These are phyloP conservation scores for Tupaia chinensis DNA, from an alignment of 2,113 vertebrate species.

Conservation along the genomic window DNA sequence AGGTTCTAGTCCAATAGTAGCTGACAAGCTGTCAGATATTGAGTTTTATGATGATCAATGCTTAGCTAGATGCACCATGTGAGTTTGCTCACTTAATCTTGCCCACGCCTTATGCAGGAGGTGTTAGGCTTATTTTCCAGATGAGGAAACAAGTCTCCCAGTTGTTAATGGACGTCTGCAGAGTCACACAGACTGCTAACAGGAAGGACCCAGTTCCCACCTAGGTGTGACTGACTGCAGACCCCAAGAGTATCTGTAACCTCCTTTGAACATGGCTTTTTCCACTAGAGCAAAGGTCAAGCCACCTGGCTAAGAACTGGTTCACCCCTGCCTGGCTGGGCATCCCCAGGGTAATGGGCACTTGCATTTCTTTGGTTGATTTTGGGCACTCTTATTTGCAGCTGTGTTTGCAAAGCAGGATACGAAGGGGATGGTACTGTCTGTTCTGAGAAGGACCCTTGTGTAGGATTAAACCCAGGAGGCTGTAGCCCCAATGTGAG, in stretches of 20 bases:
- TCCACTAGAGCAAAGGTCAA: rapidly evolving
- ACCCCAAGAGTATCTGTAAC: neutral
- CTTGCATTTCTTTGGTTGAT: neutral
- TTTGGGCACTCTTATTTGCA: slow-evolving; percentile 72
- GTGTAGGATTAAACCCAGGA: slow-evolving; percentile 83
- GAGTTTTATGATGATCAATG: rapidly evolving
- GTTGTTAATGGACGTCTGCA: neutral
- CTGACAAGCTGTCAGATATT: neutral
- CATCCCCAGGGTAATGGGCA: rapidly evolving
- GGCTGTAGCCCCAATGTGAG: slow-evolving; percentile 93
- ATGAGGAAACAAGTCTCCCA: neutral
- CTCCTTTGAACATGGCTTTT: neutral
- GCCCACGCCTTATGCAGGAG: neutral
- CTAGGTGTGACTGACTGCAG: neutral
- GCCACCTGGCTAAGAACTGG: rapidly evolving
- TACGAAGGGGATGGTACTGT: slow-evolving; percentile 92
- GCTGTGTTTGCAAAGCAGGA: slow-evolving; percentile 94
- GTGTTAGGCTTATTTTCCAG: neutral
- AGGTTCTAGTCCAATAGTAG: neutral
- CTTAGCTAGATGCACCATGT: rapidly evolving
- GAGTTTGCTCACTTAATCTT: no score
- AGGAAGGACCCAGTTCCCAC: neutral
- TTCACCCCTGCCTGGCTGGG: rapidly evolving
- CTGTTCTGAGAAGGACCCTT: slow-evolving; percentile 91
- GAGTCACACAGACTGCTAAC: neutral